Conservation (phyloP, 2,888 invertebrate species). For the Drosophila subquinaria region DNA sequence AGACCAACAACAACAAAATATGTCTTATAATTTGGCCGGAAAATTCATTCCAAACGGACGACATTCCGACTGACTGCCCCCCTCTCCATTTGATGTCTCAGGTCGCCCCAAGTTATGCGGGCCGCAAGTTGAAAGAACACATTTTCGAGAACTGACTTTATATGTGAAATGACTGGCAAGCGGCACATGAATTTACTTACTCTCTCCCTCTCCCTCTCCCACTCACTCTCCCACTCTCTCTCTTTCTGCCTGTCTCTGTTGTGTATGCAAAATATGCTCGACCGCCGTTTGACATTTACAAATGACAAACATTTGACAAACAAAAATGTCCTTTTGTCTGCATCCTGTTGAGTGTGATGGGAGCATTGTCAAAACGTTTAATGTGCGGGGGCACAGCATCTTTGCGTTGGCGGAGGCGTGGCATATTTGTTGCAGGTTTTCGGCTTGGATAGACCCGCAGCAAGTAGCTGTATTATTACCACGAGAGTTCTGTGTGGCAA, state of each 20-base stretch:
- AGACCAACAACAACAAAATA: constrained; percentile 57
- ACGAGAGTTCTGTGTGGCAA: constrained; percentile 1
- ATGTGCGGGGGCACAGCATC: constrained; percentile 40
- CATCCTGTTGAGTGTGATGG: constrained; percentile 29
- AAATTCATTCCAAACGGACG: constrained; percentile 49
- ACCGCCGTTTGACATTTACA: constrained; percentile 81
- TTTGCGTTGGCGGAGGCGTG: constrained; percentile 21
- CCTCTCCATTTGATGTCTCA: constrained; percentile 1
- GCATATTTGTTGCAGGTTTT: constrained; percentile 25
- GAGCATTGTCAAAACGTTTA: constrained; percentile 65
- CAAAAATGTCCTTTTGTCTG: constrained; percentile 65
- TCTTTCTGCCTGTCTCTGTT: constrained; percentile 1
- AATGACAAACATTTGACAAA: constrained; percentile 82
- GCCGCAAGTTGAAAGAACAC: constrained; percentile 61
- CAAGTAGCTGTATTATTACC: constrained; percentile 33
- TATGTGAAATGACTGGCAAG: constrained; percentile 21
- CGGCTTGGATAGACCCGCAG: constrained; percentile 21
- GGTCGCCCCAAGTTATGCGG: constrained; percentile 57
- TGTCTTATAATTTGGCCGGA: constrained; percentile 73
- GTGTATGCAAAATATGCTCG: constrained; percentile 76
- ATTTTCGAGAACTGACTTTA: constrained; percentile 50
- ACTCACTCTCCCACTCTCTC: not conserved
- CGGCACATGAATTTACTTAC: constrained; percentile 30
- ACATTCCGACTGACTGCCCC: constrained; percentile 36
- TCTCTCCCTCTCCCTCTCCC: not conserved